phyloP scores from a whole-genome alignment of 2,888 invertebrate species.

The Parasteatoda lunata region DNA sequence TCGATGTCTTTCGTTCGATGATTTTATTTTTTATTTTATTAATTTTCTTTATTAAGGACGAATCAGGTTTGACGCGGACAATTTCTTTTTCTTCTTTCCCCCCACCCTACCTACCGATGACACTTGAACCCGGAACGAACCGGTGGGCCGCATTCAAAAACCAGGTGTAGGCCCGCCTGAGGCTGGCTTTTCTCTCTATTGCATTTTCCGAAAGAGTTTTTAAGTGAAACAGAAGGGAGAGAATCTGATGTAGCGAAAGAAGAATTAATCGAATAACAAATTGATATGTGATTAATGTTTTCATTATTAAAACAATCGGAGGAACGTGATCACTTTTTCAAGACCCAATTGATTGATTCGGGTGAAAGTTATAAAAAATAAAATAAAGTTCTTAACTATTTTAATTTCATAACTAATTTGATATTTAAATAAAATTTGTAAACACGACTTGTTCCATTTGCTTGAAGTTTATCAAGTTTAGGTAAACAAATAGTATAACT shows the following conservation, averaged over 20 bases:
- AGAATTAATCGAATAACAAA: slow-evolving; percentile 20
- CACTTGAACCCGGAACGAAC: slow-evolving; percentile 67
- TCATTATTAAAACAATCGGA: neutral
- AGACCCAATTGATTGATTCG: no score
- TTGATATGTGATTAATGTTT: slow-evolving; percentile 18
- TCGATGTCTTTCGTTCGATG: slow-evolving; percentile 18
- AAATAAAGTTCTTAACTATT: no score
- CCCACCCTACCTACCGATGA: slow-evolving; percentile 18
- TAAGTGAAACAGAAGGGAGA: slow-evolving; percentile 46
- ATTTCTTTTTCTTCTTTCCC: slow-evolving; percentile 33
- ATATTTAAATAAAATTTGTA: no score
- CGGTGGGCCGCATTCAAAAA: slow-evolving; percentile 41
- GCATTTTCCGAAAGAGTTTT: neutral
- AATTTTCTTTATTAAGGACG: slow-evolving; percentile 61
- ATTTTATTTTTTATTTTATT: slow-evolving; percentile 22
- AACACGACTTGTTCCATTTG: no score
- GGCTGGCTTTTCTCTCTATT: slow-evolving; percentile 10
- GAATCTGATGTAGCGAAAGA: slow-evolving; percentile 18
- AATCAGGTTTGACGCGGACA: slow-evolving; percentile 68
- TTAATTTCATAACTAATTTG: no score
- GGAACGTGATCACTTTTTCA: no score
- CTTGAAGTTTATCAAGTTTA: no score
- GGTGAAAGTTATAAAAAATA: no score
- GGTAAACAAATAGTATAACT: no score
- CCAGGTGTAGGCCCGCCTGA: slow-evolving; percentile 55